These are phyloP conservation scores for Hippocampus barbouri DNA, from an alignment of 2,113 vertebrate species.

Conservation along the genomic window DNA sequence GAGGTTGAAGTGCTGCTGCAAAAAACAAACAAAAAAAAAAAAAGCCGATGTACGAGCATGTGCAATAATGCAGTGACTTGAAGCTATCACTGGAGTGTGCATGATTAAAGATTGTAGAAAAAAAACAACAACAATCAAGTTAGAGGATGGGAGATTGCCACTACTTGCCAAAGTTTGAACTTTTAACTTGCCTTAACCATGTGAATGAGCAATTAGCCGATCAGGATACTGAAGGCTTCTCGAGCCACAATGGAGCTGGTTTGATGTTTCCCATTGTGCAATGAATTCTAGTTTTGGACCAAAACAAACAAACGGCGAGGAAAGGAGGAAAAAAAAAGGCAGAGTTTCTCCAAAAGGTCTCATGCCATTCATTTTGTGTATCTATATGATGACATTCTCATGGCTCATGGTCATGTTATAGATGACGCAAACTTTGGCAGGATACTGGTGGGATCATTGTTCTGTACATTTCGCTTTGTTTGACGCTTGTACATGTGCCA, in stretches of 20 bases:
- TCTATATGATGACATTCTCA: slow-evolving; percentile 53
- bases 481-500: slow-evolving; percentile 62
- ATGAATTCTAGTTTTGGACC: slow-evolving; percentile 62
- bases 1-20: neutral
- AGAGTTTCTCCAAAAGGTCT: slow-evolving; percentile 23
- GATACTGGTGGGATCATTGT: slow-evolving; percentile 53
- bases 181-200: slow-evolving; percentile 59
- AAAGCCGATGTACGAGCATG: slow-evolving; percentile 55
- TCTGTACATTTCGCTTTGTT: slow-evolving; percentile 36
- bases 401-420: slow-evolving; percentile 43
- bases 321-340: slow-evolving; percentile 1
- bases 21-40: neutral
- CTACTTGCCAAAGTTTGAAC: slow-evolving; percentile 74
- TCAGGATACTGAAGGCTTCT: slow-evolving; percentile 10
- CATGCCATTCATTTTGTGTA: slow-evolving; percentile 39
- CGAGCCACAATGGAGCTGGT: slow-evolving; percentile 41
- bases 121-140: neutral
- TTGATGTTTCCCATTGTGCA: slow-evolving; percentile 21
- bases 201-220: slow-evolving; percentile 35
- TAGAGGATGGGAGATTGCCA: slow-evolving; percentile 46
- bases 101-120: slow-evolving; percentile 50
- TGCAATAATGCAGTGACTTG: slow-evolving; percentile 69
- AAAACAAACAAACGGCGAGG: slow-evolving; percentile 31
- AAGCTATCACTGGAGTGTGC: slow-evolving; percentile 54
- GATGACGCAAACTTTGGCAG: slow-evolving; percentile 72